A percentile compares a stretch with the other conserved stretches of the same genome.
These are phyloP conservation scores for Lamellibrachia satsuma DNA, from an alignment of 2,888 invertebrate species.

Conservation along the genomic window DNA sequence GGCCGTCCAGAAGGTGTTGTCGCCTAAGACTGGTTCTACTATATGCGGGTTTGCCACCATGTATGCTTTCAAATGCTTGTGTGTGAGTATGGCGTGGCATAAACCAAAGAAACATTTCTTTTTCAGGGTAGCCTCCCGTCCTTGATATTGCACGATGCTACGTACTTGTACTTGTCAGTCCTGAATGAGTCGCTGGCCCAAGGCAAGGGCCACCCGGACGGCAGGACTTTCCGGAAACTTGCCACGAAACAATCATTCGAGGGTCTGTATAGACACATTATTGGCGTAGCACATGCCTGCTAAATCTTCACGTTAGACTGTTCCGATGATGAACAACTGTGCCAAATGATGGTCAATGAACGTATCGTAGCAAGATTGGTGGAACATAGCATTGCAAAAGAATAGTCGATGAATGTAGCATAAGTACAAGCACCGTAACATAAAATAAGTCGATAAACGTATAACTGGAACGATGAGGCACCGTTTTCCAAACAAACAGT, in stretches of 20 bases:
- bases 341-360: too few relatives aligned
- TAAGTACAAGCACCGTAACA: too few relatives aligned
- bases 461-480: too few relatives aligned
- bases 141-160: slow-evolving; percentile 49
- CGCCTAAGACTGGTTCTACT: background rate
- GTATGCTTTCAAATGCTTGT: too few relatives aligned
- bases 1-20: too few relatives aligned
- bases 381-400: too few relatives aligned
- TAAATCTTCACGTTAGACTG: too few relatives aligned
- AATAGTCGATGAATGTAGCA: too few relatives aligned
- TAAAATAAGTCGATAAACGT: too few relatives aligned
- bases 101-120: background rate
- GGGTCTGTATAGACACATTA: background rate
- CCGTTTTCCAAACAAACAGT: too few relatives aligned
- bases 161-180: slow-evolving; percentile 47
- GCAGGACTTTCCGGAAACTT: slow-evolving; percentile 43
- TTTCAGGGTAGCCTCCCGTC: slow-evolving; percentile 47
- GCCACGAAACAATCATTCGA: slow-evolving; percentile 28
- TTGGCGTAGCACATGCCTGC: background rate
- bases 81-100: too few relatives aligned
- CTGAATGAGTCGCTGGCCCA: slow-evolving; percentile 46
- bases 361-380: too few relatives aligned
- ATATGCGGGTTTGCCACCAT: background rate
- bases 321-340: background rate
- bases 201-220: slow-evolving; percentile 45